phyloP scores from a whole-genome alignment of 2,797 vertebrate species.

The Poeciliopsis gracilis region DNA sequence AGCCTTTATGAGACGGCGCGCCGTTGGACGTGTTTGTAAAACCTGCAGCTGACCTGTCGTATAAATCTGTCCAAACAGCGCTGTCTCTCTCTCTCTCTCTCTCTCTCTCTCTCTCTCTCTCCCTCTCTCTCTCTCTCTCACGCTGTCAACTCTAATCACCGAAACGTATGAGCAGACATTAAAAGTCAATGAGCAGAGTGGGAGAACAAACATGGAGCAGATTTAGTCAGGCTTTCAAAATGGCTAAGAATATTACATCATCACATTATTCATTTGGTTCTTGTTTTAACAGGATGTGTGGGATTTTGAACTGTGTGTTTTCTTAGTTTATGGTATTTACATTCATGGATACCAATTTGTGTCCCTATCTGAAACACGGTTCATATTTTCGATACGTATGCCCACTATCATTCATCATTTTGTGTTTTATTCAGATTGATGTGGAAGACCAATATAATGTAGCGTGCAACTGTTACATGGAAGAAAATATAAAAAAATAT shows the following conservation, averaged over 20 bases:
- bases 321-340: neutral
- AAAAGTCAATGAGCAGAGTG: constrained; percentile 37
- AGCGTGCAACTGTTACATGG: neutral
- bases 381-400: neutral
- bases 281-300: neutral
- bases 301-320: neutral
- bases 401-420: neutral
- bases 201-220: constrained; percentile 35
- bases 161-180: constrained; percentile 52
- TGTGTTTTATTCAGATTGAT: neutral
- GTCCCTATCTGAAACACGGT: neutral
- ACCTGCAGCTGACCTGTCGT: constrained; percentile 31
- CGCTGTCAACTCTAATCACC: constrained; percentile 44
- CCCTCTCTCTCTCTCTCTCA: neutral
- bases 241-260: constrained; percentile 7
- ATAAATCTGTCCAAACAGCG: constrained; percentile 33
- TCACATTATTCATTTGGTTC: neutral
- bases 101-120: too few species aligned
- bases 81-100: neutral
- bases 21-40: neutral
- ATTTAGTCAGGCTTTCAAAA: constrained; percentile 24
- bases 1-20: neutral
- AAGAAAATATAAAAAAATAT: neutral
- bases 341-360: neutral
- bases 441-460: neutral